Evolutionary conservation across 1,140 invertebrate species (phyloP).

Genomic region (Danaus melanippus): DNA sequence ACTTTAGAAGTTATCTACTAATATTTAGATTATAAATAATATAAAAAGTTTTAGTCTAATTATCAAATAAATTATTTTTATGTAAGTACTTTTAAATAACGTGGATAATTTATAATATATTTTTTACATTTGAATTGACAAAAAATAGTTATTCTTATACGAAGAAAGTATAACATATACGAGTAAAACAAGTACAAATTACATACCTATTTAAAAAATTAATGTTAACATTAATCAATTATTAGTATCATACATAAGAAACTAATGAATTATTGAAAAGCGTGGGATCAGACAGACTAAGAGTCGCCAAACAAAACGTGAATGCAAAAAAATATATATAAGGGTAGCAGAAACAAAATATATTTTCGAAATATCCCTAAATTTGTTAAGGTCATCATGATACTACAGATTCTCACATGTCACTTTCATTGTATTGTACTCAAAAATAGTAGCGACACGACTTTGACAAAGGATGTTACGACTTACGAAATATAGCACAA

Average conservation of each 20-base stretch:
- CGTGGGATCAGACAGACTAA: conserved; percentile 36
- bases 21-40: too few species aligned
- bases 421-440: conserved; percentile 52
- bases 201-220: not conserved
- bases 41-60: too few species aligned
- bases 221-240: conserved; percentile 4
- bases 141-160: too few species aligned
- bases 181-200: too few species aligned
- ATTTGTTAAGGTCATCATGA: conserved; percentile 60
- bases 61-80: too few species aligned
- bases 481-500: conserved; percentile 45
- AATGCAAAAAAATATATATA: conserved; percentile 30
- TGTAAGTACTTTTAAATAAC: too few species aligned
- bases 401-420: conserved; percentile 44
- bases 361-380: conserved; percentile 29
- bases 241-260: too few species aligned
- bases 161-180: too few species aligned
- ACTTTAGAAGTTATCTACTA: too few species aligned
- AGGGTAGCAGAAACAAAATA: conserved; percentile 41
- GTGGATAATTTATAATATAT: too few species aligned
- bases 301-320: conserved; percentile 43
- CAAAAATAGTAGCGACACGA: conserved; percentile 60
- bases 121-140: too few species aligned
- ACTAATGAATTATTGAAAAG: conserved; percentile 4
- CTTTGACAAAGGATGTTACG: conserved; percentile 64